Conservation (phyloP, 2,888 invertebrate genomes). For the Sinelater perroti region DNA sequence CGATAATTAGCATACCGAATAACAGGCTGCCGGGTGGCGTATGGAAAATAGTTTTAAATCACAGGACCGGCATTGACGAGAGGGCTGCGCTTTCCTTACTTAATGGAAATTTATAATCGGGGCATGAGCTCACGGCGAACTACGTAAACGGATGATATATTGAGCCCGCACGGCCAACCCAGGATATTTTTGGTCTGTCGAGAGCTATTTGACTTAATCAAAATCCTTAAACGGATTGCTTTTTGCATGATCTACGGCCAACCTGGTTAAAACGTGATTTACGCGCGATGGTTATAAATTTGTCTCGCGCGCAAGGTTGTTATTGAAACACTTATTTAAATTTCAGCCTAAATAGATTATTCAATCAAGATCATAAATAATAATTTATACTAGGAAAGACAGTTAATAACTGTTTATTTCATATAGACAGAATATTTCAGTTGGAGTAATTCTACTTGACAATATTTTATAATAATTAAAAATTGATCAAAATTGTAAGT, state of each 20-base stretch:
- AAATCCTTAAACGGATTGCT: constrained; percentile 7
- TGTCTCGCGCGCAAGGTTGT: too few species aligned
- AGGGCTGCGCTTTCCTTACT: constrained; percentile 2
- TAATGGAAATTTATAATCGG: constrained; percentile 17
- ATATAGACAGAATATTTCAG: too few species aligned
- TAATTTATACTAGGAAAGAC: too few species aligned
- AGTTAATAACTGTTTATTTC: too few species aligned
- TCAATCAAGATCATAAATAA: too few species aligned
- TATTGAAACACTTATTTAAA: too few species aligned
- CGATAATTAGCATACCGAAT: constrained; percentile 41
- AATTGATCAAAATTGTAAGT: too few species aligned
- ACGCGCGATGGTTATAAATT: too few species aligned
- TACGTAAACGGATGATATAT: constrained; percentile 16
- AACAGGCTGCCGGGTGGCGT: constrained; percentile 31
- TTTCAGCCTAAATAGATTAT: too few species aligned
- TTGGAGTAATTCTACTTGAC: too few species aligned
- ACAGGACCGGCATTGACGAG: background rate
- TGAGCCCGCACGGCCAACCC: background rate
- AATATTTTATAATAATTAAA: too few species aligned
- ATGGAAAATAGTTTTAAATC: constrained; percentile 14
- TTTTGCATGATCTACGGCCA: constrained; percentile 4
- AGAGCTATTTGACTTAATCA: constrained; percentile 17
- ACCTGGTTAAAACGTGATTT: too few species aligned
- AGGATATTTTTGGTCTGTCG: constrained; percentile 2
- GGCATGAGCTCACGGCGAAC: constrained; percentile 4